These are phyloP conservation scores for Callaeas wilsoni DNA, from an alignment of 2,113 vertebrate species.

Conservation along the genomic window DNA sequence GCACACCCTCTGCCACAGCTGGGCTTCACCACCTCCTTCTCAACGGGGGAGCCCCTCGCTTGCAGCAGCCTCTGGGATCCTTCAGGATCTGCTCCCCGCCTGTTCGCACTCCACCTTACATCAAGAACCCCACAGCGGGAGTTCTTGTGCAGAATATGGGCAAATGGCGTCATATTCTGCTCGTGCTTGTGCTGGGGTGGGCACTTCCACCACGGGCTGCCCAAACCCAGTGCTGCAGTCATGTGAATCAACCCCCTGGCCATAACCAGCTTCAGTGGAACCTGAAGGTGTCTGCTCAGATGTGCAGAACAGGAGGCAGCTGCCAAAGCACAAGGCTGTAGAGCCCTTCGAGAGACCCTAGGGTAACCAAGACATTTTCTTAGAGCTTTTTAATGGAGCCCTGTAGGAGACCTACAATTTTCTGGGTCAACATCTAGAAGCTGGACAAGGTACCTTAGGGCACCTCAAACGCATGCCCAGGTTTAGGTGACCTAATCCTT, in stretches of 20 bases:
- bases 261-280: neutral
- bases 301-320: neutral
- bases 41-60: accelerated
- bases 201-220: neutral
- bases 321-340: neutral
- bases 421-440: neutral
- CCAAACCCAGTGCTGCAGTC: neutral
- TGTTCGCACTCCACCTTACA: neutral
- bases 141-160: neutral
- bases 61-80: neutral
- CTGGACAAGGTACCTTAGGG: neutral
- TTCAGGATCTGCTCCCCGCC: neutral
- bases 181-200: neutral
- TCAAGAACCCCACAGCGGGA: neutral
- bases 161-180: neutral
- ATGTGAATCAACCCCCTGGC: accelerated
- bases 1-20: neutral
- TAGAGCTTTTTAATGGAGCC: neutral
- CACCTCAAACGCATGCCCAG: neutral
- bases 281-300: neutral
- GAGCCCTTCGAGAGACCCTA: neutral
- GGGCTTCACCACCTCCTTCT: neutral
- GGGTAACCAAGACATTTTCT: neutral
- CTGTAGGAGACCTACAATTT: neutral
- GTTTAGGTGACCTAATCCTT: neutral